Conservation (phyloP, 2,797 vertebrate genomes). For the Percopsis omiscomaycus region DNA sequence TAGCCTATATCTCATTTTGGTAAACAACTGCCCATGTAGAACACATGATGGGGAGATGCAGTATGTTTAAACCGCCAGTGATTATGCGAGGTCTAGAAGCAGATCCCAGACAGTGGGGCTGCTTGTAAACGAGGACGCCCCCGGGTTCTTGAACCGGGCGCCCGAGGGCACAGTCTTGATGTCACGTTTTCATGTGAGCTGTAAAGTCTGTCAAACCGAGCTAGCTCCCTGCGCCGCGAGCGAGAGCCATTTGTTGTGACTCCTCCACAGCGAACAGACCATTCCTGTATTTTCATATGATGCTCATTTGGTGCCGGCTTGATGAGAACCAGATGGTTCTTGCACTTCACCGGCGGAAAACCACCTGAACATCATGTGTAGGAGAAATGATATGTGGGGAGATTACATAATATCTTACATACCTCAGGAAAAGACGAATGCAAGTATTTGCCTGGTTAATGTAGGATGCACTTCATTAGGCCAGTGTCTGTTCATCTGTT, state of each 20-base stretch:
- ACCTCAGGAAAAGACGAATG: background rate
- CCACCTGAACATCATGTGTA: slow-evolving; percentile 2
- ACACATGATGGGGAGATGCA: no score
- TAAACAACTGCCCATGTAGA: no score
- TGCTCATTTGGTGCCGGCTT: background rate
- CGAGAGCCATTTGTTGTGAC: slow-evolving; percentile 22
- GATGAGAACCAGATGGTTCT: background rate
- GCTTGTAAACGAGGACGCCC: no score
- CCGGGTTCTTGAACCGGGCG: slow-evolving; percentile 17
- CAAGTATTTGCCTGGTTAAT: slow-evolving; percentile 3
- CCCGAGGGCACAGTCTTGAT: slow-evolving; percentile 31
- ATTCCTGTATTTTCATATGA: background rate
- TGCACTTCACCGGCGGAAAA: slow-evolving; percentile 2
- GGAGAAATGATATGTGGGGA: background rate
- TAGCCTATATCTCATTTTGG: no score
- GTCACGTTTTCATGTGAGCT: slow-evolving; percentile 56
- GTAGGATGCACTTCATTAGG: slow-evolving; percentile 2
- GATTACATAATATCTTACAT: background rate
- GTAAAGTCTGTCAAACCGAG: slow-evolving; percentile 34
- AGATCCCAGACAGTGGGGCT: no score
- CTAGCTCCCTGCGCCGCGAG: slow-evolving; percentile 19
- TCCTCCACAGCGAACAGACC: slow-evolving; percentile 33
- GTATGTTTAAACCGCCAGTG: no score
- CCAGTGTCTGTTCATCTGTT: background rate
- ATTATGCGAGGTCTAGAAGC: no score